These are phyloP conservation scores for Tokudaia muenninki DNA, from an alignment of 2,797 vertebrate genomes.

Conservation along the genomic window DNA sequence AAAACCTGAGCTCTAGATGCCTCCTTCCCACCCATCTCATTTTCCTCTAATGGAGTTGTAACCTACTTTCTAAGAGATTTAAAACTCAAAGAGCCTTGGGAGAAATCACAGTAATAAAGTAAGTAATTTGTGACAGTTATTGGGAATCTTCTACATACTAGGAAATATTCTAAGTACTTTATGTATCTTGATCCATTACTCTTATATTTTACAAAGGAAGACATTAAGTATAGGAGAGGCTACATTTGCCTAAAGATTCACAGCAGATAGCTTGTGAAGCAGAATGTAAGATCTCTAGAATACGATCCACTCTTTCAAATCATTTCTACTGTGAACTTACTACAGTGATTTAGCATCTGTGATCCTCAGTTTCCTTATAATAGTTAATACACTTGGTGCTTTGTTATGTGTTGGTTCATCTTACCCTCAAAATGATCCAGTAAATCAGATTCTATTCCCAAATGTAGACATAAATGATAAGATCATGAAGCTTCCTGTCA, in stretches of 20 bases:
- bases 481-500: not conserved
- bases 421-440: not conserved
- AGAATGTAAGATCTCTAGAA: not conserved
- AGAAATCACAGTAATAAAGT: not conserved
- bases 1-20: not conserved
- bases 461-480: not conserved
- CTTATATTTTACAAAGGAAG: not conserved
- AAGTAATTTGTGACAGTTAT: not conserved
- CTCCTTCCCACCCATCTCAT: not conserved
- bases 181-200: not conserved
- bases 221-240: not conserved
- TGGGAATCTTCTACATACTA: not conserved
- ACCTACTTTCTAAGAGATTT: slow-evolving; percentile 23
- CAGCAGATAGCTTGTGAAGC: not conserved
- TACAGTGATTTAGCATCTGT: not conserved
- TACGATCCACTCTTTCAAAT: not conserved
- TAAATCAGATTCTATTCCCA: not conserved
- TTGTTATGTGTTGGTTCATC: not conserved
- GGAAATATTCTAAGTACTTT: not conserved
- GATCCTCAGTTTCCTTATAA: not conserved
- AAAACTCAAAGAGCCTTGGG: not conserved
- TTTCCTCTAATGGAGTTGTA: not conserved
- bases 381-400: not conserved
- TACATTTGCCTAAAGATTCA: not conserved
- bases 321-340: not conserved